Conservation (phyloP, 1,140 invertebrate species). For the Drosophila equinoxialis region DNA sequence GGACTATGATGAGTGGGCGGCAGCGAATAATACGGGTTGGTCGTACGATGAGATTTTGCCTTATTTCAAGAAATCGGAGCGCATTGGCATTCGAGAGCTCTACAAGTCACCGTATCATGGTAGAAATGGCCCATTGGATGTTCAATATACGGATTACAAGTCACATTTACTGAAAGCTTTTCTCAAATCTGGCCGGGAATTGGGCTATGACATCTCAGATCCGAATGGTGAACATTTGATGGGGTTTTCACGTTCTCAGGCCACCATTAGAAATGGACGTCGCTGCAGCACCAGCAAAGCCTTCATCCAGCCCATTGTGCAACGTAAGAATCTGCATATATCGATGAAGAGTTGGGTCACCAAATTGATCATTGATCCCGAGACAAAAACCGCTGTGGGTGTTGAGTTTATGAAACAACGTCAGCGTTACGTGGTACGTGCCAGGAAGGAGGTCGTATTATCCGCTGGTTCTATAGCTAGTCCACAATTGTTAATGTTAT, state of each 20-base stretch:
- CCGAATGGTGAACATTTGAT: conserved; percentile 86
- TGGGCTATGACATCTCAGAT: conserved; percentile 88
- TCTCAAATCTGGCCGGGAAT: conserved; percentile 87
- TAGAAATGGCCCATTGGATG: conserved; percentile 87
- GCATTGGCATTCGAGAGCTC: conserved; percentile 84
- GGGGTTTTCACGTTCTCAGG: conserved; percentile 88
- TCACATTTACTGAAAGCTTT: conserved; percentile 86
- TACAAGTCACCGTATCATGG: conserved; percentile 87
- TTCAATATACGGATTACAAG: conserved; percentile 86
- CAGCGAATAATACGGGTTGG: conserved; percentile 93
- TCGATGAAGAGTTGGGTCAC: conserved; percentile 90
- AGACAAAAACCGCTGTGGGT: conserved; percentile 83
- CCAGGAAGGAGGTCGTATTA: conserved; percentile 90
- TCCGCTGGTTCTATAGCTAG: conserved; percentile 89
- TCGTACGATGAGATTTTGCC: conserved; percentile 91
- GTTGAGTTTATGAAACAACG: conserved; percentile 85
- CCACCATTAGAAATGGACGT: conserved; percentile 87
- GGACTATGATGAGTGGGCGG: conserved; percentile 89
- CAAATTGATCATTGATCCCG: conserved; percentile 87
- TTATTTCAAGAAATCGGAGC: conserved; percentile 93
- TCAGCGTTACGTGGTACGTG: conserved; percentile 85
- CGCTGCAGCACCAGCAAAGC: conserved; percentile 91
- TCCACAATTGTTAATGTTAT: conserved; percentile 91
- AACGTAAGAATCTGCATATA: conserved; percentile 89
- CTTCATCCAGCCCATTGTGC: conserved; percentile 90